These are phyloP conservation scores for Meliscaeva auricollis DNA, from an alignment of 2,888 invertebrate species.

Conservation along the genomic window DNA sequence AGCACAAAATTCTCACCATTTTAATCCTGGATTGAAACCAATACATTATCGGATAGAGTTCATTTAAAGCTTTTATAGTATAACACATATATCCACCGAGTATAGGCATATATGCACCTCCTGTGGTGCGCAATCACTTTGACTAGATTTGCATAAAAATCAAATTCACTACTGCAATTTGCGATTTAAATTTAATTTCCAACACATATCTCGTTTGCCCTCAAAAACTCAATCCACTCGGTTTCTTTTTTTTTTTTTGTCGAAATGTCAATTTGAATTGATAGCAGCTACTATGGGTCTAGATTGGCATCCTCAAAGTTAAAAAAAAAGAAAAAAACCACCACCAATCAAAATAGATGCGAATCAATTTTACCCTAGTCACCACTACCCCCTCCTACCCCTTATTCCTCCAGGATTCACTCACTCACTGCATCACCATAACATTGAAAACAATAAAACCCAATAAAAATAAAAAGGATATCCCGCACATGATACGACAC, in stretches of 20 bases:
- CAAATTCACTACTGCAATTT: slow-evolving; percentile 67
- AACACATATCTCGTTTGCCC: slow-evolving; percentile 5
- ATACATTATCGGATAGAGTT: slow-evolving; percentile 1
- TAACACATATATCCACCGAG: not conserved
- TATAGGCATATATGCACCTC: not conserved
- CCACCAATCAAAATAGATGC: slow-evolving; percentile 47
- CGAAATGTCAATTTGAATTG: slow-evolving; percentile 46
- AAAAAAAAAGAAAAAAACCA: not conserved
- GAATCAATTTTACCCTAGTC: slow-evolving; percentile 46
- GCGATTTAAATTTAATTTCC: slow-evolving; percentile 68
- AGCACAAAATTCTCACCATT: not conserved
- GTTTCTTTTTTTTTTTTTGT: no score
- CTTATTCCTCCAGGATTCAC: not conserved
- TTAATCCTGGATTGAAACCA: not conserved
- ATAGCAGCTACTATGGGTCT: slow-evolving; percentile 24
- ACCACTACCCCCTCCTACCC: not conserved
- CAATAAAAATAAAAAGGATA: slow-evolving; percentile 70
- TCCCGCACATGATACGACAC: slow-evolving; percentile 65
- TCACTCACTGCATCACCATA: slow-evolving; percentile 3
- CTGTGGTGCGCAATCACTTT: slow-evolving; percentile 30
- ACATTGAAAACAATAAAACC: slow-evolving; percentile 61
- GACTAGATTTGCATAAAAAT: slow-evolving; percentile 69
- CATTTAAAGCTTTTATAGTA: slow-evolving; percentile 3
- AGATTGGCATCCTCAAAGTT: slow-evolving; percentile 41
- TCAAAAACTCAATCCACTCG: no score